Conservation (phyloP, 1,140 invertebrate genomes). For the Ditylenchus dipsaci region DNA sequence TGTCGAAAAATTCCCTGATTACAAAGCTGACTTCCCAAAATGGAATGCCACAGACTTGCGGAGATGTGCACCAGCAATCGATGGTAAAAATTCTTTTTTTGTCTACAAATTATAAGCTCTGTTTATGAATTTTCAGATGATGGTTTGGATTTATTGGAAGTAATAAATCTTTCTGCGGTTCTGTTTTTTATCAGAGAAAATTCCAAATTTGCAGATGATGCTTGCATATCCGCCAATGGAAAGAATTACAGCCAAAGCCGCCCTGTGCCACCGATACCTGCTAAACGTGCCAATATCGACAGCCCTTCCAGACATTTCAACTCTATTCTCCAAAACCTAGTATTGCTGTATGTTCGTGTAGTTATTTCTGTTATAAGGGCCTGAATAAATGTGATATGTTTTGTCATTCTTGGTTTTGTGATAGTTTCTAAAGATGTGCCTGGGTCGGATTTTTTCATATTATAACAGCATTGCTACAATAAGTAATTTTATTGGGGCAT, state of each 20-base stretch:
- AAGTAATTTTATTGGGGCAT: no score
- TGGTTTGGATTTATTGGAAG: conserved; percentile 67
- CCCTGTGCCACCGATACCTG: conserved; percentile 1
- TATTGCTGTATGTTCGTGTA: neutral
- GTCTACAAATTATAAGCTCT: neutral
- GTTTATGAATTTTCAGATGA: conserved; percentile 46
- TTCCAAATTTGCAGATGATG: neutral
- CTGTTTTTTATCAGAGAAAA: neutral
- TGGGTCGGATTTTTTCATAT: no score
- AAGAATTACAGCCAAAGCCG: neutral
- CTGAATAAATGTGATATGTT: no score
- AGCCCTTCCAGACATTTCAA: neutral
- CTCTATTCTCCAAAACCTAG: neutral
- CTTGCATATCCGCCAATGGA: conserved; percentile 1
- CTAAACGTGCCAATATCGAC: neutral
- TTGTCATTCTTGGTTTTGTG: no score
- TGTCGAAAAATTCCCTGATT: conserved; percentile 77
- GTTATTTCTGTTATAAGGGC: neutral
- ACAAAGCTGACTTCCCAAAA: conserved; percentile 79
- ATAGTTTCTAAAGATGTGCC: no score
- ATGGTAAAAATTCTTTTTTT: conserved; percentile 30
- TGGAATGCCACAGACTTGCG: conserved; percentile 71
- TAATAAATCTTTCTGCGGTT: no score
- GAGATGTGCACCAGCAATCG: conserved; percentile 34
- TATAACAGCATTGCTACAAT: no score